Evolutionary conservation across 2,888 invertebrate species (phyloP), one percentile per base, ranked within the genome.

Genomic region (Pristionchus maxplancki): DNA sequence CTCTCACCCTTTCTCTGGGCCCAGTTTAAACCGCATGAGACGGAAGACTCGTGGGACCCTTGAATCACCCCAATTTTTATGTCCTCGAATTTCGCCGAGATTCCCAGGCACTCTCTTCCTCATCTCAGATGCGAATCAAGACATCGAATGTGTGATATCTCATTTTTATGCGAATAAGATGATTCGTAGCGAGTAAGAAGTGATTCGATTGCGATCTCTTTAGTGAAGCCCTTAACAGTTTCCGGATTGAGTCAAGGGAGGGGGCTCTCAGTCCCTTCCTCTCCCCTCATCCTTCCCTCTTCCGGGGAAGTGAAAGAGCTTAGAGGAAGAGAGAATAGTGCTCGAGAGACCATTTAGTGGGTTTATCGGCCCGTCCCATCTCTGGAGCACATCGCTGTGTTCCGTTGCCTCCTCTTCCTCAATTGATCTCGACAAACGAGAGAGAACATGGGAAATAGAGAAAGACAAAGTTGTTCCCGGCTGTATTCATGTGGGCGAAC

Each of bases 161-260:
- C 13, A 13, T 4, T n/a, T 4, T 67, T 15, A 67, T 67, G 15
- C 6, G 31, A 34, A 6, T 34, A 67, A 20, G 13, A 15, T 31
- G 67, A 31, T 31, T 15, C 15, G 20, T 34, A 31, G 31, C 31
- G 31, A 4, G 31, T 13, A 58, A 58, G 20, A 6, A 13, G 11
- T 40, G 37, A 37, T 71, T 13, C 20, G 71, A 37, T 20, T 71
- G 31, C 31, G 34, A 9, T 34, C 4, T n/a, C 9, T 31, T 9
- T 28, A 28, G n/a, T 11, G n/a, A 62, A 31, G 8, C 74, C 37
- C 78, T 78, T 78, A 78, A 48, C 78, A 40, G n/a, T 78, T 78
- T 78, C 78, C 78, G 78, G 48, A 78, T 78, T 78, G 78, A 78
- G 78, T 78, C 44, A 44, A 78, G 44, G n/a, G 71, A 71, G 37